Evolutionary conservation across 2,797 vertebrate species (phyloP).

Genomic region (Coregonus suidteri): DNA sequence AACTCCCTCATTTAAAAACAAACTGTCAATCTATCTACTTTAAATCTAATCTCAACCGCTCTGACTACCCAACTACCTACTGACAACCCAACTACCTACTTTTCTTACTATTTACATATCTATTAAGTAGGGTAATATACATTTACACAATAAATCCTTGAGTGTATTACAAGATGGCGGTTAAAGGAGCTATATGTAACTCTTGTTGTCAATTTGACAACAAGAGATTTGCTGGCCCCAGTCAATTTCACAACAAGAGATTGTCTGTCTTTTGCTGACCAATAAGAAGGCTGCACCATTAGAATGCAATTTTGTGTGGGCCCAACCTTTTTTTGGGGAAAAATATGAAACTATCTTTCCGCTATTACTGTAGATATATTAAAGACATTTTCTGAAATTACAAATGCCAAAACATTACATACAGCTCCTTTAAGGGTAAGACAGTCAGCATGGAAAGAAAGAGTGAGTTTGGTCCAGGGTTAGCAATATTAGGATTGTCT

Average conservation of each 20-base stretch:
- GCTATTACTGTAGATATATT: too few species aligned
- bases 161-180: conserved; percentile 27
- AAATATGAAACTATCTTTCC: too few species aligned
- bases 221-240: too few species aligned
- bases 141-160: conserved; percentile 27
- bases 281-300: too few species aligned
- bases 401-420: too few species aligned
- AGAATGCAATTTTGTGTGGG: too few species aligned
- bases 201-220: too few species aligned
- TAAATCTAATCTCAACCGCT: neutral
- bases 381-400: too few species aligned
- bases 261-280: too few species aligned
- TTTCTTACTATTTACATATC: conserved; percentile 29
- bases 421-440: conserved; percentile 1
- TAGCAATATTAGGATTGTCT: conserved; percentile 42
- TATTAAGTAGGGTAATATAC: conserved; percentile 16
- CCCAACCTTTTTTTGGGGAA: too few species aligned
- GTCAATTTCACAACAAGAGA: too few species aligned
- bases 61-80: conserved; percentile 10
- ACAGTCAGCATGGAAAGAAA: conserved; percentile 37
- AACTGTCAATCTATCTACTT: neutral
- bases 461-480: conserved; percentile 63
- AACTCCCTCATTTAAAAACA: neutral
- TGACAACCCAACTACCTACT: conserved; percentile 11
- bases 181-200: too few species aligned